Base-by-base conservation (phyloP, 2,888 invertebrate species). In the Teleiodes luculella region DNA sequence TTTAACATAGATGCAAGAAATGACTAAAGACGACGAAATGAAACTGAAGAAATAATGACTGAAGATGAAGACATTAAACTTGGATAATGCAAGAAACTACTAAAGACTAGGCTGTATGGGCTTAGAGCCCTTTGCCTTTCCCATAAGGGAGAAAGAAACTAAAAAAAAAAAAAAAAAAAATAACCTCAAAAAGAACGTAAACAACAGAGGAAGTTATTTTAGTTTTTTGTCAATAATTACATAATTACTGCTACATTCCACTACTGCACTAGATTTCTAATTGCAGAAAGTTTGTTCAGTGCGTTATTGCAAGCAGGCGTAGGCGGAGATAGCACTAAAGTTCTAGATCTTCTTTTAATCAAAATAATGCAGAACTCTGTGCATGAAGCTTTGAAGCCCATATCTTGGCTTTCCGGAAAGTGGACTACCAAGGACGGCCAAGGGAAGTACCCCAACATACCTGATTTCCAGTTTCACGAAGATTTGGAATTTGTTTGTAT, bases 331-430 rank as follows among this genome's bases (percentile, higher is more conserved):
- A 16, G 10, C 16, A 10, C 6, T 10, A 16, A 2, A 16, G 16
- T 8, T 39, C 14, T 7, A 13, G 36, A 36, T 7, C 6, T 36
- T 3, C 14, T 36, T 14, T n/a, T 14, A 4, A 2, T 36, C 13
- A 13, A 18, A 41, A 45, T n/a, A 53, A 56, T 55, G 37, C 50
- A 13, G 41, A 30, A 3, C n/a, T 43, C 30, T 50, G 35, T 56
- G 43, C 90, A 89, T 46, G 90, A 91, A 56, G 82, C 88, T n/a
- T 48, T 93, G 35, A 80, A 79, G 57, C 91, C 92, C 0, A 66
- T 93, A 58, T 72, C 83, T 1, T 93, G 92, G 92, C 74, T 93
- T 5, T 76, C 91, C 35, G 93, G 93, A 3, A 88, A 79, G 28
- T 93, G 93, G 93, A 70, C 66, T 54, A 90, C 92, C 0, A 74